Percentiles rank a stretch among this genome's conserved stretches.
Conservation (phyloP, 2,797 vertebrate genomes). For the Hippopotamyrus pictus region DNA sequence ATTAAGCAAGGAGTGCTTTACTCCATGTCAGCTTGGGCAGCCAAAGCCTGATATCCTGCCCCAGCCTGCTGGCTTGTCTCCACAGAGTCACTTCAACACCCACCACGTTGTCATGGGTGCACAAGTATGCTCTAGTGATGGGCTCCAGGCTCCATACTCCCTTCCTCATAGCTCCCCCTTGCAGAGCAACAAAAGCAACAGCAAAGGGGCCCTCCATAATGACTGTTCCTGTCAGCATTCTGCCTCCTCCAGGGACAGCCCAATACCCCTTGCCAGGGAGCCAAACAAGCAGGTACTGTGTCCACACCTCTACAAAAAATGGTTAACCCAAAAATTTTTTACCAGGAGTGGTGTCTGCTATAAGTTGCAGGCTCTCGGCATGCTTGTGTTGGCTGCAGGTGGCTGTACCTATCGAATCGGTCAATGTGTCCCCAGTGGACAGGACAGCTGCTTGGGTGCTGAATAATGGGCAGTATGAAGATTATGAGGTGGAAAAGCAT, state of each 20-base stretch:
- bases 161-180: conserved; percentile 71
- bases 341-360: neutral
- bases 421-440: conserved; percentile 91
- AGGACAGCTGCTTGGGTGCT: conserved; percentile 94
- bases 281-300: conserved; percentile 64
- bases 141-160: conserved; percentile 57
- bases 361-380: neutral
- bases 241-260: conserved; percentile 68
- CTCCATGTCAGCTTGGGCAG: conserved; percentile 50
- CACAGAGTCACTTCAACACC: conserved; percentile 76
- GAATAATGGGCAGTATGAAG: conserved; percentile 87
- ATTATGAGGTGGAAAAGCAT: conserved; percentile 63
- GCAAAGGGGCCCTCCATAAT: conserved; percentile 63
- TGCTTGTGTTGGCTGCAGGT: conserved; percentile 54
- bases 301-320: neutral
- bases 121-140: conserved; percentile 54
- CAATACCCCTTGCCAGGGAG: conserved; percentile 65
- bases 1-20: conserved; percentile 66
- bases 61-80: conserved; percentile 68
- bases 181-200: conserved; percentile 71
- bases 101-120: conserved; percentile 78
- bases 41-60: neutral
- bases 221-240: conserved; percentile 67
- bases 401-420: conserved; percentile 76
- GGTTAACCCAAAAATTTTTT: neutral